phyloP scores from a whole-genome alignment of 2,888 invertebrate genomes.

The Tromatobia lineatoria region DNA sequence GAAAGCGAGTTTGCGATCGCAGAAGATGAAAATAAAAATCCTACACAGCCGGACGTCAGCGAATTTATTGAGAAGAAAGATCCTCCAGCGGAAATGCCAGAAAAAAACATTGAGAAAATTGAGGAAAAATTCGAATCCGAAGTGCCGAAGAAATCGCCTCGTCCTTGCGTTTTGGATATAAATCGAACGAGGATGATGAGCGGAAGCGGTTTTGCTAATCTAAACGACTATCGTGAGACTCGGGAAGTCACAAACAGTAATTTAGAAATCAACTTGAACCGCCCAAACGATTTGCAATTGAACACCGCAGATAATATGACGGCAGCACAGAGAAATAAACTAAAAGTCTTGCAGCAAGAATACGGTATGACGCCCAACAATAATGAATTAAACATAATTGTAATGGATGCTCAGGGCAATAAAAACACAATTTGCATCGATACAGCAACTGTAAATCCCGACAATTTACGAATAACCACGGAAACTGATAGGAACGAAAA shows the following conservation, averaged over 20 bases:
- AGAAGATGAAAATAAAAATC: constrained; percentile 58
- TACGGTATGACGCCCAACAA: constrained; percentile 85
- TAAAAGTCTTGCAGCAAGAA: constrained; percentile 88
- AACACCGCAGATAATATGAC: constrained; percentile 86
- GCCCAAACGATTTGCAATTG: constrained; percentile 58
- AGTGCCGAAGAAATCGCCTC: constrained; percentile 54
- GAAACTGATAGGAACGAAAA: constrained; percentile 67
- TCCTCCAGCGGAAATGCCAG: not conserved
- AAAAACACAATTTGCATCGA: constrained; percentile 84
- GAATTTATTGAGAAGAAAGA: not conserved
- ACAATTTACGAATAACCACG: constrained; percentile 47
- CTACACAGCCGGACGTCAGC: constrained; percentile 18
- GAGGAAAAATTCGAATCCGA: constrained; percentile 43
- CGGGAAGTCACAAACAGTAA: constrained; percentile 30
- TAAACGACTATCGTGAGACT: constrained; percentile 63
- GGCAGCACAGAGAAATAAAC: constrained; percentile 88
- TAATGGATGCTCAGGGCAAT: constrained; percentile 84
- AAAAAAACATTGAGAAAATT: not conserved
- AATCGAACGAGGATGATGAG: constrained; percentile 55
- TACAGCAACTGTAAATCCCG: constrained; percentile 44
- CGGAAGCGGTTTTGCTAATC: constrained; percentile 43
- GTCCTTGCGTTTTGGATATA: constrained; percentile 54
- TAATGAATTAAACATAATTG: constrained; percentile 73
- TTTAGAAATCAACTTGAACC: not conserved
- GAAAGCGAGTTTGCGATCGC: not conserved